Evolutionary conservation across 2,888 invertebrate species (phyloP).

Genomic region (Latrodectus hesperus): DNA sequence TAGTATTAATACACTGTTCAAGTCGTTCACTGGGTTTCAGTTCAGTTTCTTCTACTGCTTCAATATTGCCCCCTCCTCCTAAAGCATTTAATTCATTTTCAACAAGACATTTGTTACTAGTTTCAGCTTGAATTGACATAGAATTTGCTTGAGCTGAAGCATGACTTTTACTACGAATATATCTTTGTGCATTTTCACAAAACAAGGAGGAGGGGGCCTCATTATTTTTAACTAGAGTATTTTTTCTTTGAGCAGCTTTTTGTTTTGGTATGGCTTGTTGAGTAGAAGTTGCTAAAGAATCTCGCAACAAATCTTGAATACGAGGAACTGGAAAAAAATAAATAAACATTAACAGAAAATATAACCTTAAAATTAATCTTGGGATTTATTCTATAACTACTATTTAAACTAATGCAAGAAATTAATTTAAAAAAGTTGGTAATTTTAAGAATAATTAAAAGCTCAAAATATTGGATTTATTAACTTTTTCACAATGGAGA

Average conservation of each 20-base stretch:
- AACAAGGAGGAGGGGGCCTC: slow-evolving; percentile 69
- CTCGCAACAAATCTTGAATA: slow-evolving; percentile 61
- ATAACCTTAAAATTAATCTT: not conserved
- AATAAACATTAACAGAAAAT: not conserved
- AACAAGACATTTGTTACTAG: slow-evolving; percentile 23
- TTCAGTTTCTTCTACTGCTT: slow-evolving; percentile 60
- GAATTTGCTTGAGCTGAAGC: slow-evolving; percentile 68
- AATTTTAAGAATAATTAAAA: too few species aligned
- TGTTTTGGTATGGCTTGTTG: slow-evolving; percentile 52
- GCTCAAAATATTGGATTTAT: too few species aligned
- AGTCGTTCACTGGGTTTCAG: slow-evolving; percentile 74
- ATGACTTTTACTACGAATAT: slow-evolving; percentile 54
- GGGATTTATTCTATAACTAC: too few species aligned
- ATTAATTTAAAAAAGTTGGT: too few species aligned
- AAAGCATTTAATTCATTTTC: slow-evolving; percentile 37
- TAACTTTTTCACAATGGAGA: too few species aligned
- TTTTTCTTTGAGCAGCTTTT: slow-evolving; percentile 62
- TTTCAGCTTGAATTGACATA: slow-evolving; percentile 57
- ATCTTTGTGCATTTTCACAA: slow-evolving; percentile 37
- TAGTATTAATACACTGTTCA: slow-evolving; percentile 75
- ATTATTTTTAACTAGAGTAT: slow-evolving; percentile 53
- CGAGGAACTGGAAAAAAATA: slow-evolving; percentile 54
- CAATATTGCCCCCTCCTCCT: slow-evolving; percentile 52
- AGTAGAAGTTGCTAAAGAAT: slow-evolving; percentile 38
- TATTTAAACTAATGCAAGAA: too few species aligned